These are phyloP conservation scores for Myocastor coypus DNA, from an alignment of 2,113 vertebrate species.

Conservation along the genomic window DNA sequence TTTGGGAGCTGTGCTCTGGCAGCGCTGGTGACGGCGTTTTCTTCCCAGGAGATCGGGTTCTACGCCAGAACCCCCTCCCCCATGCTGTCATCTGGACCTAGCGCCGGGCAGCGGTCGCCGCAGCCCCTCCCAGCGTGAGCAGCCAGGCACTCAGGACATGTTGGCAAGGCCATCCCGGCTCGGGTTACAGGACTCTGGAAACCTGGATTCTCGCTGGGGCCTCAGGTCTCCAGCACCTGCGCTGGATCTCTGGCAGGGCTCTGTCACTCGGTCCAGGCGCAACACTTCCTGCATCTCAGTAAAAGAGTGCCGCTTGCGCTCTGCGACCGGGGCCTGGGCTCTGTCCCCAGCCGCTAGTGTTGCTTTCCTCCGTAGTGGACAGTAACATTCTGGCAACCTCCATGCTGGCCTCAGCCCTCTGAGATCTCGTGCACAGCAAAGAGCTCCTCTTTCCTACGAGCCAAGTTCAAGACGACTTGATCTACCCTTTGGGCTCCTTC, in stretches of 20 bases:
- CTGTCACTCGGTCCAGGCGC: not conserved
- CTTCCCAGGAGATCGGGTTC: constrained; percentile 55
- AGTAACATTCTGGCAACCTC: not conserved
- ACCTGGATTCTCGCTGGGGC: not conserved
- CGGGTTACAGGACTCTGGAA: constrained; percentile 2
- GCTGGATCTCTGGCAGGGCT: not conserved
- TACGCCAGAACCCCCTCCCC: constrained; percentile 67
- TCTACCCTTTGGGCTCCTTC: not conserved
- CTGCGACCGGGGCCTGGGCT: not conserved
- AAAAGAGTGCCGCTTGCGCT: not conserved
- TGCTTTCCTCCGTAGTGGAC: not conserved
- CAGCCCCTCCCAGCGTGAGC: not conserved
- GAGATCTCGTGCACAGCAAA: not conserved
- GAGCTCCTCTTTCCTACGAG: not conserved
- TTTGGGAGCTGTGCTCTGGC: constrained; percentile 65
- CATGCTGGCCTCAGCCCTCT: not conserved
- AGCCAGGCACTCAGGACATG: not conserved
- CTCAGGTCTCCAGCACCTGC: not conserved
- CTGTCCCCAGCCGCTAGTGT: not conserved
- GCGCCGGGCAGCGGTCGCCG: not conserved
- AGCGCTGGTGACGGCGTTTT: not conserved
- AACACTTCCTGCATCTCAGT: not conserved
- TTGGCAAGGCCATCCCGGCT: constrained; percentile 27
- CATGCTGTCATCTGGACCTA: constrained; percentile 29
- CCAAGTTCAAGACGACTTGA: not conserved